Evolutionary conservation across 2,888 invertebrate species (phyloP), one percentile per base, ranked within the genome.

Genomic region (Pristionchus exspectatus): DNA sequence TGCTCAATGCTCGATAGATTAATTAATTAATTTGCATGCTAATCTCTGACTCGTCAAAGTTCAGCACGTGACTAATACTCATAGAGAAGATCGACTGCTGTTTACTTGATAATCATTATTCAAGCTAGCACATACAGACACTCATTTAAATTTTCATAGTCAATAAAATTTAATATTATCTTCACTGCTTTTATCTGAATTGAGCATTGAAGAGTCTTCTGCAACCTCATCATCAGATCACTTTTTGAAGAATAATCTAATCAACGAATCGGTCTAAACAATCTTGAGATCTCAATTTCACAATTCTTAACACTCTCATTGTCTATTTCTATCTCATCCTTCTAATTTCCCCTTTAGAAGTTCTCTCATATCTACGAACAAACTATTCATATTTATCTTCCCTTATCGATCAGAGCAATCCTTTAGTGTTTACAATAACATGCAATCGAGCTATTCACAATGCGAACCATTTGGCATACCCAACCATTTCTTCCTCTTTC

Each of bases 391-490:
- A n/a, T 54, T n/a, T 54, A 81, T 54, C 50, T n/a, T 18, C 4
- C 21, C 27, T 54, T 81, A 81, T 81, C 50, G 81, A 81, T 81
- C n/a, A 44, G n/a, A n/a, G 0, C 38, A 4, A 24, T 18, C 21
- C 44, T 81, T 27, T 44, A 10, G n/a, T 81, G 81, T 81, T 81
- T 81, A 81, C 81, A 33, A 81, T 66, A 59, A 63, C 85, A 66
- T 44, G 33, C 18, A 30, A 33, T 59, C 24, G 33, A 59, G 30
- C 56, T 33, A 85, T 33, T 63, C 38, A 63, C 84, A 59, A 84
- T 56, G 63, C 63, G 10, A 84, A 84, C 84, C 84, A 84, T 84
- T 38, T 24, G 24, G 16, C 44, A 59, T 85, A 85, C 85, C 16
- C 85, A 59, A 85, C 33, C 85, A 38, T 85, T 85, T 27, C 59